A percentile compares a stretch with the other conserved stretches of the same genome.
phyloP scores from a whole-genome alignment of 37 sponge, comb jelly and placozoan species.

The Axinella damicornis region DNA sequence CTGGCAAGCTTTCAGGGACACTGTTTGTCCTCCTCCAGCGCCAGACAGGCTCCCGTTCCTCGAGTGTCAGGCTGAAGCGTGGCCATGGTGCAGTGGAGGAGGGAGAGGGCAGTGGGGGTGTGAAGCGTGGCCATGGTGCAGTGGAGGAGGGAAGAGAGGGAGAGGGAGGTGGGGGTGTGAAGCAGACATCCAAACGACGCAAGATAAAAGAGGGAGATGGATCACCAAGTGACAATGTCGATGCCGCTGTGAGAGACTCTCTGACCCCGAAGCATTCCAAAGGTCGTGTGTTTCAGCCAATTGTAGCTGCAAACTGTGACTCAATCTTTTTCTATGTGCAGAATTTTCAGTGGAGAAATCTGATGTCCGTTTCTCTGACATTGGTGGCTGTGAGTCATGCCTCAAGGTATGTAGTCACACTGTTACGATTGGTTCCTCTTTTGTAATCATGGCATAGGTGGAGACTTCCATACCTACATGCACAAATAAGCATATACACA shows the following conservation, averaged over 20 bases:
- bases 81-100: no score
- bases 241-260: not conserved
- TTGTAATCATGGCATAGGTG: no score
- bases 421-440: no score
- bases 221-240: not conserved
- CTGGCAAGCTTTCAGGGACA: no score
- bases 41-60: no score
- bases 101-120: not conserved
- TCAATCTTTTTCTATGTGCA: slow-evolving; percentile 13
- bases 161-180: not conserved
- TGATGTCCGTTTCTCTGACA: slow-evolving; percentile 51
- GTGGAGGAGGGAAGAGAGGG: not conserved
- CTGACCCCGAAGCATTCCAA: not conserved
- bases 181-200: not conserved
- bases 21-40: no score
- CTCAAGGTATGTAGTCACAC: no score
- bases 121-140: not conserved
- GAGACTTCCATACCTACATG: no score
- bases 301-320: not conserved
- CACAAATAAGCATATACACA: no score
- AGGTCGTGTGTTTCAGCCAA: no score
- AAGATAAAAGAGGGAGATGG: not conserved
- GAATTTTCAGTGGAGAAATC: slow-evolving; percentile 64
- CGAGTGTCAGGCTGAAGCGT: no score
- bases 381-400: slow-evolving; percentile 67